phyloP scores from a whole-genome alignment of 2,888 invertebrate genomes.

The Melanostoma mellinum region DNA sequence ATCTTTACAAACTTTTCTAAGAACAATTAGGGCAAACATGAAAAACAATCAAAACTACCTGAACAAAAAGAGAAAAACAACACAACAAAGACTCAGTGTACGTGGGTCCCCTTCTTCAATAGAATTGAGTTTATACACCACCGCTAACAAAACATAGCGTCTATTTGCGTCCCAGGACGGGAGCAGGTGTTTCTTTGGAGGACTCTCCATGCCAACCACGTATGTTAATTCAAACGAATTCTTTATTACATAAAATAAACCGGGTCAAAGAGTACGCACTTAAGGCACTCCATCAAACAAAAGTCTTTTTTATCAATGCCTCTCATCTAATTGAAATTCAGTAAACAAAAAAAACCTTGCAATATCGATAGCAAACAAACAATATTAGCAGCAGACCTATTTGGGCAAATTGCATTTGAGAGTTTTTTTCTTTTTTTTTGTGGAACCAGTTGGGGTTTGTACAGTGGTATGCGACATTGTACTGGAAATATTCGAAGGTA shows the following conservation, averaged over 20 bases:
- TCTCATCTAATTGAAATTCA: constrained; percentile 42
- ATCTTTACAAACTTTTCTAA: constrained; percentile 30
- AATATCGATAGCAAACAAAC: constrained; percentile 33
- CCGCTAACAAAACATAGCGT: no score
- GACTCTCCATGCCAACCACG: constrained; percentile 8
- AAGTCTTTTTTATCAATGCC: constrained; percentile 12
- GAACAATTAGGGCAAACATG: constrained; percentile 43
- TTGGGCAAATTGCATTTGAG: constrained; percentile 35
- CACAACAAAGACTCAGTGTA: constrained; percentile 16
- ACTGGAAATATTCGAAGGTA: constrained; percentile 42
- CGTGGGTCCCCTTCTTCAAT: no score
- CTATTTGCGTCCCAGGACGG: not conserved
- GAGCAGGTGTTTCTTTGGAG: constrained; percentile 43
- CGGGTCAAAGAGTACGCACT: constrained; percentile 52
- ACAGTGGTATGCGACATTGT: constrained; percentile 46
- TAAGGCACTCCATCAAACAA: constrained; percentile 47
- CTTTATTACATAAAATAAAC: constrained; percentile 33
- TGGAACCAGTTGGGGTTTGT: constrained; percentile 29
- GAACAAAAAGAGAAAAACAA: constrained; percentile 4
- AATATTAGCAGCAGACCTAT: constrained; percentile 17
- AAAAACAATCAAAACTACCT: constrained; percentile 43
- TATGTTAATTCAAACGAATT: constrained; percentile 45
- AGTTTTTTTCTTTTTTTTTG: constrained; percentile 19
- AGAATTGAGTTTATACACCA: no score
- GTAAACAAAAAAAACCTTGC: constrained; percentile 38